Conservation (phyloP, 2,797 vertebrate genomes). For the Gallinago nigripennis region DNA sequence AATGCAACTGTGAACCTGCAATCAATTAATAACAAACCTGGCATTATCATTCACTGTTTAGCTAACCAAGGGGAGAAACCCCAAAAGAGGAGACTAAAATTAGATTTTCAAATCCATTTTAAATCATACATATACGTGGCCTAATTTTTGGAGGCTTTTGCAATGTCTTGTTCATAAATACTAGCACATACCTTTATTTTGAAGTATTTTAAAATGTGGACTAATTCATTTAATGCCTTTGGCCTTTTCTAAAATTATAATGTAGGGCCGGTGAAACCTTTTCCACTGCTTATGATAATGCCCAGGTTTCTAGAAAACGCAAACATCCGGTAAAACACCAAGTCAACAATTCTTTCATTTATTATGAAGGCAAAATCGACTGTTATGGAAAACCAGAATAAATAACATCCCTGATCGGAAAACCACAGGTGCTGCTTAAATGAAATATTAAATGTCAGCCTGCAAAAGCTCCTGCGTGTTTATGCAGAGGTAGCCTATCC, state of each 20-base stretch:
- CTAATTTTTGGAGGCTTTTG: not conserved
- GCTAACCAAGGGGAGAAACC: not conserved
- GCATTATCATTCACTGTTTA: not conserved
- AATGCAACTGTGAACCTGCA: not conserved
- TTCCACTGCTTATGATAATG: not conserved
- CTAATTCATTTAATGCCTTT: not conserved
- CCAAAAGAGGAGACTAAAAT: not conserved
- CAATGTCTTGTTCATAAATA: not conserved
- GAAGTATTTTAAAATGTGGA: not conserved
- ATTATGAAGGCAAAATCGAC: not conserved
- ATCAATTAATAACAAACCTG: not conserved
- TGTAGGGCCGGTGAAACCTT: not conserved
- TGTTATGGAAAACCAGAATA: not conserved
- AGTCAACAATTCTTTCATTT: not conserved
- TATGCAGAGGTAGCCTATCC: conserved; percentile 20
- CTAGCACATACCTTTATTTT: not conserved
- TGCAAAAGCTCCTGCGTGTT: not conserved
- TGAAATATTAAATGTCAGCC: not conserved
- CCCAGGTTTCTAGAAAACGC: not conserved
- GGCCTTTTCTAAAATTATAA: not conserved
- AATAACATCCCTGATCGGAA: not conserved
- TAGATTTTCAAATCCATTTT: not conserved
- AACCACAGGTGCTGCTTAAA: not conserved
- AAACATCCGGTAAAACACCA: not conserved
- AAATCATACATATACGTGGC: not conserved